Evolutionary conservation across 2,888 invertebrate genomes (phyloP), one percentile per base, ranked within the genome.

Genomic region (Agonum fuliginosum): DNA sequence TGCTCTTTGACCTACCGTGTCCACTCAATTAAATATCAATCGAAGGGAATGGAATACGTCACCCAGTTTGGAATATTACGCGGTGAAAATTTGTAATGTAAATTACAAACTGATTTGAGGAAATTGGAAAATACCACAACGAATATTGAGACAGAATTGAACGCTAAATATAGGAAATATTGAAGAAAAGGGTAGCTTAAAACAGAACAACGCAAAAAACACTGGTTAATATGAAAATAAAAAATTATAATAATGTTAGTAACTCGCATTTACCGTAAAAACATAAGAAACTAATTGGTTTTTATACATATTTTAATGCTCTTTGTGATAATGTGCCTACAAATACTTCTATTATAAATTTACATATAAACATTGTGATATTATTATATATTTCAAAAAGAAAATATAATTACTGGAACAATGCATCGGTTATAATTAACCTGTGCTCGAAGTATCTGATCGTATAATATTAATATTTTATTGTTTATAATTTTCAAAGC

Each of bases 321-420:
- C 41, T 58, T 73, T 20, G 37, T 54, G 46, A 43, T 69, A 69
- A 69, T 17, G 73, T 73, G 73, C 73, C 73, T 73, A 73, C 73
- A 73, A 70, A 58, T 58, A 54, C 37, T 70, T 41, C 73, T 73
- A 73, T 54, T 20, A 58, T 73, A 73, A 73, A 73, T 73, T 54
- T 73, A 73, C 73, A 73, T 73, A 73, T 73, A 73, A 73, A 73
- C 73, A 73, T 54, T 73, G 73, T 73, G 73, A 37, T 54, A 51
- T 17, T 72, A 72, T 19, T 72, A 69, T 69, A 62, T 62, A 20
- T 22, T 54, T 54, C 3, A 43, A 69, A 69, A 72, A 37, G n/a
- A 41, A 51, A 54, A 72, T 27, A 51, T 72, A 22, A 54, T 71
- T 72, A 72, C 27, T 71, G 71, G 48, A 71, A 71, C 51, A 51